phyloP scores from a whole-genome alignment of 1,140 invertebrate species.

The Trichomalopsis sarcophagae region DNA sequence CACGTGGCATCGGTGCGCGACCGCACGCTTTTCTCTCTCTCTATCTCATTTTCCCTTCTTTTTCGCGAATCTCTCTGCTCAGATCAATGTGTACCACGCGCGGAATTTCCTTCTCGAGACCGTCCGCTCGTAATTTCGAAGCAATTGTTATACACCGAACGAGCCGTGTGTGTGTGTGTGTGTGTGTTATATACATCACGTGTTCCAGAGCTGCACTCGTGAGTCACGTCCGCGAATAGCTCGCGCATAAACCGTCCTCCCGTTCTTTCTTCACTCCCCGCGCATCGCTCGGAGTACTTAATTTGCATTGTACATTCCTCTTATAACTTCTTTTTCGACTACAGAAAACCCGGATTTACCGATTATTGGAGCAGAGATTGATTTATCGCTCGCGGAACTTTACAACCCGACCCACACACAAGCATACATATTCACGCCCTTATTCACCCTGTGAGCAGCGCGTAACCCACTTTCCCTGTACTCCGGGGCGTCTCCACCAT shows the following conservation, averaged over 20 bases:
- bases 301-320: not conserved
- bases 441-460: not conserved
- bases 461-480: too few species aligned
- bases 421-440: not conserved
- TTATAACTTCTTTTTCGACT: not conserved
- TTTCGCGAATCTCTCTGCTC: not conserved
- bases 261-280: slow-evolving; percentile 26
- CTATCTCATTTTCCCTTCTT: not conserved
- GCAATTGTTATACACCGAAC: not conserved
- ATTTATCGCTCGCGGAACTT: not conserved
- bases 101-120: not conserved
- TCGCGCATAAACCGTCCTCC: slow-evolving; percentile 37
- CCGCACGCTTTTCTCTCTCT: not conserved
- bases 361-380: not conserved
- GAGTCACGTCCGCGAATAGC: slow-evolving; percentile 57
- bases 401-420: too few species aligned
- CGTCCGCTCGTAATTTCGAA: too few species aligned
- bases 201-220: slow-evolving; percentile 45
- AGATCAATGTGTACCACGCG: too few species aligned
- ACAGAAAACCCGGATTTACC: not conserved
- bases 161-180: too few species aligned
- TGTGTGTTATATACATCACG: slow-evolving; percentile 10
- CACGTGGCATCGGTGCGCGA: not conserved
- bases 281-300: not conserved
- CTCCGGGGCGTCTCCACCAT: too few species aligned